Percentiles rank a stretch among this genome's conserved stretches.
These are phyloP conservation scores for Nanorana parkeri DNA, from an alignment of 2,113 vertebrate genomes.

Conservation along the genomic window DNA sequence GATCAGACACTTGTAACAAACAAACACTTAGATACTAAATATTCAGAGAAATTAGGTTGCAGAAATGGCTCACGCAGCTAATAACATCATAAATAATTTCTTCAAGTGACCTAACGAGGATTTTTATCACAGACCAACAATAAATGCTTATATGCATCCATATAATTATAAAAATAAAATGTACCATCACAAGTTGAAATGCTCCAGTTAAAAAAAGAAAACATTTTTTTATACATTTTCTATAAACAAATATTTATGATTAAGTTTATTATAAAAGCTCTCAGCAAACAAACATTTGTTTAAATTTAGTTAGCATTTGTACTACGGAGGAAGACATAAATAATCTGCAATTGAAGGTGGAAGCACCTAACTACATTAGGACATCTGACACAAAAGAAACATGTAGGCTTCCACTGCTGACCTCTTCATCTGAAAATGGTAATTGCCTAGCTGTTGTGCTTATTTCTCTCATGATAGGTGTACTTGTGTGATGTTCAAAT, in stretches of 20 bases:
- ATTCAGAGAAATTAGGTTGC: background rate
- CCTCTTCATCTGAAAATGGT: no score
- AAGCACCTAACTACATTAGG: no score
- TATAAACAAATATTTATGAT: conserved; percentile 25
- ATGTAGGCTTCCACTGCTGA: no score
- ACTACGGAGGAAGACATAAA: background rate
- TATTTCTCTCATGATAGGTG: no score
- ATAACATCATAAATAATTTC: conserved; percentile 23
- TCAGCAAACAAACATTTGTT: background rate
- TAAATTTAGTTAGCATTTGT: background rate
- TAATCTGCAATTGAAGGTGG: background rate
- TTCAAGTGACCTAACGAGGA: conserved; percentile 36
- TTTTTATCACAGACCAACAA: conserved; percentile 28
- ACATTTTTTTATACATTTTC: conserved; percentile 2
- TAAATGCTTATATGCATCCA: conserved; percentile 11
- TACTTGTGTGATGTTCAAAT: no score
- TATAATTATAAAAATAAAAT: conserved; percentile 34
- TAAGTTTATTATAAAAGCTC: background rate
- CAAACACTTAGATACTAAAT: background rate
- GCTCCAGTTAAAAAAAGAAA: background rate
- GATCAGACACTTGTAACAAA: background rate
- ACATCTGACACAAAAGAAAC: no score
- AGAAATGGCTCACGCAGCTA: conserved; percentile 23
- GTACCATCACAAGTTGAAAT: conserved; percentile 12
- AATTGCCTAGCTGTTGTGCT: no score